Percentiles rank a stretch among this genome's conserved stretches.
Evolutionary conservation across 35 echinoderm and acorn worm genomes (phyloP).

Genomic region (Apostichopus japonicus): DNA sequence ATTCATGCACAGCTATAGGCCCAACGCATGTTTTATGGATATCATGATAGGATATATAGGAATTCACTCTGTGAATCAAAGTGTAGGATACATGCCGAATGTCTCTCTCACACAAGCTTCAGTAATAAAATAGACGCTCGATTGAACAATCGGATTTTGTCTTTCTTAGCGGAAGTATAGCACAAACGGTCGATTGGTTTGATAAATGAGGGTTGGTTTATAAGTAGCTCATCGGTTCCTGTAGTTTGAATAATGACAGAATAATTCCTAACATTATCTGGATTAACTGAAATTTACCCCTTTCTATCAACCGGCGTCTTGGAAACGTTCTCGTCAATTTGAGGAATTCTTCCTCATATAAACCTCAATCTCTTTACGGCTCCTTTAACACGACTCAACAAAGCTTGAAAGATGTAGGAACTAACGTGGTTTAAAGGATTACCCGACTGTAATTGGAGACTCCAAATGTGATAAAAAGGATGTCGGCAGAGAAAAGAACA

Average conservation of each 20-base stretch:
- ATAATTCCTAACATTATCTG: conserved; percentile 31
- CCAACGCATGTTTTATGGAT: no score
- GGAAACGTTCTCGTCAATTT: background rate
- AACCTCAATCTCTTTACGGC: conserved; percentile 12
- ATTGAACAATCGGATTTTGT: background rate
- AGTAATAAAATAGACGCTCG: background rate
- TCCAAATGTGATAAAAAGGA: background rate
- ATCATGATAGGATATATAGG: no score
- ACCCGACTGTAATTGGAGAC: background rate
- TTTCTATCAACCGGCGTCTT: background rate
- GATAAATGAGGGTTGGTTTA: background rate
- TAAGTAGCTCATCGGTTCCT: background rate
- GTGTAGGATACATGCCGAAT: no score
- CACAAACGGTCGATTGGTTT: background rate
- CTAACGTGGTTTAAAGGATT: background rate
- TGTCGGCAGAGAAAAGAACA: background rate
- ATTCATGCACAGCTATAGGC: no score
- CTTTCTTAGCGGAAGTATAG: background rate
- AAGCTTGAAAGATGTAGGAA: background rate
- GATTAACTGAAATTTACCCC: conserved; percentile 27
- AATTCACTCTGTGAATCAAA: no score
- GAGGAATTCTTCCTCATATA: conserved; percentile 3
- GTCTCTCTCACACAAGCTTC: no score
- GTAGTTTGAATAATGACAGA: background rate
- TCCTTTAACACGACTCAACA: conserved; percentile 17